Percentiles rank a stretch among this genome's conserved stretches.
Conservation (phyloP, 1,140 invertebrate genomes). For the Sitobion miscanthi region DNA sequence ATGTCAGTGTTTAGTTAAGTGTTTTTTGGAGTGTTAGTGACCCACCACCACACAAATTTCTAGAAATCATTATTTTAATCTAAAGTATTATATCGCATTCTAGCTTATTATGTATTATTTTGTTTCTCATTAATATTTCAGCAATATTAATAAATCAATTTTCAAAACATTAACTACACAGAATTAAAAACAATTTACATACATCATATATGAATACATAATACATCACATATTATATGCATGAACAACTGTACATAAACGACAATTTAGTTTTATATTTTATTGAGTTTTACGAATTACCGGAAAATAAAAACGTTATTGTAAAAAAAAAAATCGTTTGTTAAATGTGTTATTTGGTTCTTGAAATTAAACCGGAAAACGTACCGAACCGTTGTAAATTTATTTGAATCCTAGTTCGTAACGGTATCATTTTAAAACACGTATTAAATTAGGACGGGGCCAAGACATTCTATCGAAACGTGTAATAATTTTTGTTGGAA, state of each 20-base stretch:
- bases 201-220: background rate
- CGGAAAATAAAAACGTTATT: slow-evolving; percentile 35
- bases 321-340: slow-evolving; percentile 38
- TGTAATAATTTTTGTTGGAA: slow-evolving; percentile 25
- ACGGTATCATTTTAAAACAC: slow-evolving; percentile 38
- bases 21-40: background rate
- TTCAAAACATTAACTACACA: background rate
- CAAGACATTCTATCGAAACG: slow-evolving; percentile 34
- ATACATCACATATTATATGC: background rate
- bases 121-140: background rate
- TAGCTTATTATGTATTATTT: background rate
- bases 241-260: background rate
- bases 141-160: background rate
- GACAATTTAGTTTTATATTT: slow-evolving; percentile 12
- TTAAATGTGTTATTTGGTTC: slow-evolving; percentile 32
- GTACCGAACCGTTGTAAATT: slow-evolving; percentile 54
- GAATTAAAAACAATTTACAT: background rate
- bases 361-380: slow-evolving; percentile 54
- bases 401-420: slow-evolving; percentile 8
- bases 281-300: background rate
- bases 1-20: background rate
- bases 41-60: background rate
- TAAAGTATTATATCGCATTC: background rate
- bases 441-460: slow-evolving; percentile 40
- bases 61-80: background rate